Base-by-base conservation (phyloP, 2,113 vertebrate genomes). In the Nothoprocta pentlandii region DNA sequence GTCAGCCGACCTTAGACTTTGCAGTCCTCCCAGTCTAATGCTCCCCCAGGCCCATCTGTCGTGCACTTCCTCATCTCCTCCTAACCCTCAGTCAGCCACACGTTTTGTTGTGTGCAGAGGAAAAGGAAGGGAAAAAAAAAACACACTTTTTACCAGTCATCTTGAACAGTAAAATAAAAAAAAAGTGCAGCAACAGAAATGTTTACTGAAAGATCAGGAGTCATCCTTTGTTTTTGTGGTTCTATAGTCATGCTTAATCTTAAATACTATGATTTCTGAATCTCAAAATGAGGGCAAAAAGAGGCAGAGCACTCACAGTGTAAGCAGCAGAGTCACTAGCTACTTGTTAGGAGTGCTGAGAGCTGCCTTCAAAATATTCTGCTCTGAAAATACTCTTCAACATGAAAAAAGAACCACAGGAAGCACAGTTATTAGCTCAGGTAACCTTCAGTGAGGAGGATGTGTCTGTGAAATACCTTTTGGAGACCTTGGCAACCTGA, bases 381-480 rank as follows among this genome's bases (percentile, higher is more conserved):
- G 34, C 19, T 9, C 64, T 51, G 82, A 80, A 76, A 56, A 78
- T 56, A 6, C 8, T 63, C 34, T 59, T 5, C 62, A 70, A 15
- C 11, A 22, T 30, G 88, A 84, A 78, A 90, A 39, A 68, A 86
- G 58, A 84, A 41, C 8, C 41, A 42, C 41, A 94, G 80, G 62
- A 91, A 92, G 92, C 34, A 82, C 26, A 80, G 22, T 63, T 66
- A 67, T 80, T 95, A 86, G 23, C 34, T 83, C 59, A 69, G 94
- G 86, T 46, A 91, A 85, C 63, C 63, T 85, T 70, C 77, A 93
- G 78, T 6, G 12, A 86, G 89, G 17, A 89, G 39, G 44, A 59
- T 0, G 2, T 74, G 68, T n/a, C 34, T 62, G 6, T 39, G 69
- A 95, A 93, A 93, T 76, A 85, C 83, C 61, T 83, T 89, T 30